Evolutionary conservation across 1,140 invertebrate genomes (phyloP).

Genomic region (Paraescarpia echinospica): DNA sequence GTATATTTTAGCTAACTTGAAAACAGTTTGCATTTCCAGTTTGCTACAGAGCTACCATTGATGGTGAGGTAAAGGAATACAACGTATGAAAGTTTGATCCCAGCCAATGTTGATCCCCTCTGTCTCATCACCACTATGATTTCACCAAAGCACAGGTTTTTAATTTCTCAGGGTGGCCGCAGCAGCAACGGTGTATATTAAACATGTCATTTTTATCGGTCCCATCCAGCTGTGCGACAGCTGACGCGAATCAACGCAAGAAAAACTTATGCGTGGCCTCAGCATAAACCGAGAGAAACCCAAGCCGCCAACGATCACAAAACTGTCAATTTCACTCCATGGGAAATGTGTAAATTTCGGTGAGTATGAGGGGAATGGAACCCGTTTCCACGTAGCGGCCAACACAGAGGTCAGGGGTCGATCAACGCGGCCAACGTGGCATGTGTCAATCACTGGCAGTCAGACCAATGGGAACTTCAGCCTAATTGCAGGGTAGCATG

Average conservation of each 20-base stretch:
- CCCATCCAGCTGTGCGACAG: not conserved
- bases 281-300: not conserved
- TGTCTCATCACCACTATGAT: not conserved
- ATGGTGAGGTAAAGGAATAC: not conserved
- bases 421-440: not conserved
- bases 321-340: constrained; percentile 1
- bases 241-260: not conserved
- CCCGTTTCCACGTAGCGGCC: not conserved
- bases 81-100: not conserved
- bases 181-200: not conserved
- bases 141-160: not conserved
- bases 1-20: not conserved
- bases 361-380: not conserved
- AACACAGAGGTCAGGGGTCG: not conserved
- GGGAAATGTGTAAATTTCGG: not conserved
- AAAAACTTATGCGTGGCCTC: not conserved
- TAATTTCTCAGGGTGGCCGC: not conserved
- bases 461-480: not conserved
- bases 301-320: not conserved
- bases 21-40: not conserved
- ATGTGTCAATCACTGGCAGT: not conserved
- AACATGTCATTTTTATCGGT: not conserved
- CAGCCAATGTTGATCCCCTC: not conserved
- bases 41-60: not conserved
- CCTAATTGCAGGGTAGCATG: not conserved